phyloP scores from a whole-genome alignment of 2,888 invertebrate species.

The Dryococelus australis region DNA sequence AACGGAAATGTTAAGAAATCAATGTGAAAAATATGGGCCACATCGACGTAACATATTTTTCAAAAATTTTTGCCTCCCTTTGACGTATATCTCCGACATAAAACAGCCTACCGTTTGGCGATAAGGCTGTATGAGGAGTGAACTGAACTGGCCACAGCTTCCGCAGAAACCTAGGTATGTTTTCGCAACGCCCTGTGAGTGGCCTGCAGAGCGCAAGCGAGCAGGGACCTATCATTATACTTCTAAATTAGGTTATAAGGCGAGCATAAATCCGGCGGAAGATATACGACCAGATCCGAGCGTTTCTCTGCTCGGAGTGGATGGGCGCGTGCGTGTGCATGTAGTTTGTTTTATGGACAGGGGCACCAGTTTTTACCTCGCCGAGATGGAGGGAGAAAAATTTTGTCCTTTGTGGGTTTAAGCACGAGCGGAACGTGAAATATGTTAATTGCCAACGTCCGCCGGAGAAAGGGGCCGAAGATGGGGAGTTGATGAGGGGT shows the following conservation, averaged over 20 bases:
- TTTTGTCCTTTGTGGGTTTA: conserved; percentile 16
- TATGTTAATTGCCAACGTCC: background rate
- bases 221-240: background rate
- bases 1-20: no score
- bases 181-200: no score
- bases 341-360: conserved; percentile 3
- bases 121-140: no score
- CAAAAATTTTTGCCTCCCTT: no score
- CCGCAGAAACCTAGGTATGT: no score
- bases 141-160: no score
- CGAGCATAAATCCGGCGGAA: background rate
- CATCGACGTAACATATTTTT: no score
- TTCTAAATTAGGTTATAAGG: conserved; percentile 16
- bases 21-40: no score
- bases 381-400: background rate
- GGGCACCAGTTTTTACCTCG: background rate
- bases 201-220: background rate
- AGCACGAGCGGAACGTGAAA: background rate
- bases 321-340: background rate
- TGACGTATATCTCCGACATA: no score
- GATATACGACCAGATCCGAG: background rate
- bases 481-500: background rate
- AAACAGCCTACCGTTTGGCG: no score
- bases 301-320: background rate
- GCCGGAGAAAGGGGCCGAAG: background rate